Conservation (phyloP, 1,140 invertebrate species). For the Drosophila obscura region DNA sequence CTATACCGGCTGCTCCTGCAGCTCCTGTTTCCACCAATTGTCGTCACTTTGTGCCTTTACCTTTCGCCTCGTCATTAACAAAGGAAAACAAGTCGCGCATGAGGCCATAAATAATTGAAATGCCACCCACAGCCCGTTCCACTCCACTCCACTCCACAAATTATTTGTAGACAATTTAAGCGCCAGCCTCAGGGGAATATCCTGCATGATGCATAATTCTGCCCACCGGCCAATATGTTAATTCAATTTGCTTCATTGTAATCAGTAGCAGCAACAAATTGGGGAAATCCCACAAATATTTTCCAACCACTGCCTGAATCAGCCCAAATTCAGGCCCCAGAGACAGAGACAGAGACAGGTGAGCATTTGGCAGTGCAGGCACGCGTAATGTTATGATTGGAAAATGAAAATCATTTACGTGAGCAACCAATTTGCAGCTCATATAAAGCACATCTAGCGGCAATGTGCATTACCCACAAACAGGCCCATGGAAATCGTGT, state of each 20-base stretch:
- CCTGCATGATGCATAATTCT: slow-evolving; percentile 33
- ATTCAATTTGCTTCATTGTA: slow-evolving; percentile 73
- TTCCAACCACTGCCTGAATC: slow-evolving; percentile 1
- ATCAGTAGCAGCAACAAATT: slow-evolving; percentile 41
- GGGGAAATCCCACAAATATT: slow-evolving; percentile 37
- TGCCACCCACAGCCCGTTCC: slow-evolving; percentile 9
- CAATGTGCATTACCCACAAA: slow-evolving; percentile 44
- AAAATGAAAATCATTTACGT: slow-evolving; percentile 83
- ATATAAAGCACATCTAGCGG: slow-evolving; percentile 76
- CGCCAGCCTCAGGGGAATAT: slow-evolving; percentile 14
- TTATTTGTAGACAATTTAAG: slow-evolving; percentile 68
- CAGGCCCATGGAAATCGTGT: slow-evolving; percentile 50
- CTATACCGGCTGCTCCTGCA: slow-evolving; percentile 13
- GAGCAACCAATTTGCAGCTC: slow-evolving; percentile 70
- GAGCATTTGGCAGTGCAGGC: slow-evolving; percentile 69
- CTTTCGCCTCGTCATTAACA: slow-evolving; percentile 63
- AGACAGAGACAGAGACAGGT: slow-evolving; percentile 12
- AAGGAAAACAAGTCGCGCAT: slow-evolving; percentile 71
- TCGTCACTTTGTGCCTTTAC: slow-evolving; percentile 58
- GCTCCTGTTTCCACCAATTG: slow-evolving; percentile 59
- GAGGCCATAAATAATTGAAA: slow-evolving; percentile 70
- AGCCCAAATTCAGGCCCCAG: slow-evolving; percentile 1
- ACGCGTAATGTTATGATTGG: slow-evolving; percentile 78
- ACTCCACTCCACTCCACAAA: slow-evolving; percentile 11
- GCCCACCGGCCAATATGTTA: slow-evolving; percentile 68